A percentile compares a stretch with the other conserved stretches of the same genome.
Evolutionary conservation across 1,140 invertebrate species (phyloP).

Genomic region (Formica exsecta): DNA sequence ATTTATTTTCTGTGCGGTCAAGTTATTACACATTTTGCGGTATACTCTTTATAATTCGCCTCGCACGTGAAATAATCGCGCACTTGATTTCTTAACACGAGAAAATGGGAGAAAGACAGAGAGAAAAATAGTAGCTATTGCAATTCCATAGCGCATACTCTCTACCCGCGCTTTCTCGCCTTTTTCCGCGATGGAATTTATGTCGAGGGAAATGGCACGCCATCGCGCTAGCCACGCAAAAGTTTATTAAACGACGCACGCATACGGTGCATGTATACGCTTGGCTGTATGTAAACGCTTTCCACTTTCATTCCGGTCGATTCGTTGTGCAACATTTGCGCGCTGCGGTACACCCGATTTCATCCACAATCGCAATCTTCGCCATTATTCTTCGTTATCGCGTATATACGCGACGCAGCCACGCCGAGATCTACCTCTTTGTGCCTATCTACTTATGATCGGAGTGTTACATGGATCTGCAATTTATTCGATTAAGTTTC

Average conservation of each 20-base stretch:
- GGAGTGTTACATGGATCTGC: neutral
- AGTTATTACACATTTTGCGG: conserved; percentile 22
- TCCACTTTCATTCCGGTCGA: conserved; percentile 15
- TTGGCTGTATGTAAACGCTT: neutral
- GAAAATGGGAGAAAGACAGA: neutral
- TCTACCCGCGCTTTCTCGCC: neutral
- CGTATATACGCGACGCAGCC: neutral
- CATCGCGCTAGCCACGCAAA: conserved; percentile 42
- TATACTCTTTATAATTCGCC: conserved; percentile 30
- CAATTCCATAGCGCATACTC: neutral
- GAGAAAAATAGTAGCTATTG: neutral
- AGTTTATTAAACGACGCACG: conserved; percentile 54
- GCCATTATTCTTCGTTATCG: conserved; percentile 34
- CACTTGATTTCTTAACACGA: conserved; percentile 32
- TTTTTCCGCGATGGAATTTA: conserved; percentile 44
- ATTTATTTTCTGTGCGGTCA: conserved; percentile 21
- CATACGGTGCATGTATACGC: neutral
- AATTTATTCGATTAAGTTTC: conserved; percentile 48
- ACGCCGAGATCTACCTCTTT: neutral
- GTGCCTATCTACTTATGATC: conserved; percentile 36
- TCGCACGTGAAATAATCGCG: neutral
- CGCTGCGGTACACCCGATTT: conserved; percentile 9
- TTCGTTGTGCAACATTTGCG: neutral
- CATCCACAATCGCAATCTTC: conserved; percentile 11
- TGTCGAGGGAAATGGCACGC: conserved; percentile 49